A percentile compares a stretch with the other conserved stretches of the same genome.
phyloP scores from a whole-genome alignment of 1,140 invertebrate species.

The Ceratosolen solmsi region DNA sequence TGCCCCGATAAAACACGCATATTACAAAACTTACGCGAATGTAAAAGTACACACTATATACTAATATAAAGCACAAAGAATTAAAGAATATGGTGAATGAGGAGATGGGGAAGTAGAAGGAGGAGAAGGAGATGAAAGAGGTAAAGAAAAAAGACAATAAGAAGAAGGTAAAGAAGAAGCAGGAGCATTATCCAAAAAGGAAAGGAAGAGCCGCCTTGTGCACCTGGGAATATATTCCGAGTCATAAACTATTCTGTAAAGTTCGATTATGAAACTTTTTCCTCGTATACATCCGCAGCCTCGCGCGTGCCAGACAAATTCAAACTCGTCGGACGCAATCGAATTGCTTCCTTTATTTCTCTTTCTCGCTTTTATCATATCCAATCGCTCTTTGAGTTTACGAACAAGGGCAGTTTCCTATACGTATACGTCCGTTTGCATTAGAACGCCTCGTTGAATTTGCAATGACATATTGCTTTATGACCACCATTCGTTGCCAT shows the following conservation, averaged over 20 bases:
- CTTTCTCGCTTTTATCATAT: not conserved
- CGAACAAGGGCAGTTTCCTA: slow-evolving; percentile 33
- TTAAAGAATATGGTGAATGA: not conserved
- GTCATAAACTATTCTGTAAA: slow-evolving; percentile 71
- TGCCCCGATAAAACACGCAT: not conserved
- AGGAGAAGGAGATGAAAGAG: not conserved
- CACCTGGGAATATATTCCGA: slow-evolving; percentile 30
- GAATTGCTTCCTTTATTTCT: slow-evolving; percentile 39
- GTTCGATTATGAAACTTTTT: slow-evolving; percentile 72
- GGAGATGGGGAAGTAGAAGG: not conserved
- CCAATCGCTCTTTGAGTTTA: not conserved
- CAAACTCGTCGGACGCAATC: slow-evolving; percentile 7
- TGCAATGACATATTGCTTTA: slow-evolving; percentile 54
- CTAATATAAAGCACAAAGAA: too few relatives aligned
- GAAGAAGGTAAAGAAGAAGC: not conserved
- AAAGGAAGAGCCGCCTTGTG: not conserved
- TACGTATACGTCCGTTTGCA: slow-evolving; percentile 25
- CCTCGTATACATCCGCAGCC: slow-evolving; percentile 33
- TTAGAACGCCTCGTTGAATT: slow-evolving; percentile 28
- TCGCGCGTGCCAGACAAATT: slow-evolving; percentile 19
- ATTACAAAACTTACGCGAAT: not conserved
- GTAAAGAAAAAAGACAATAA: not conserved
- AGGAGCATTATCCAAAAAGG: slow-evolving; percentile 23
- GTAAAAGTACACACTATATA: slow-evolving; percentile 29
- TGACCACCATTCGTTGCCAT: slow-evolving; percentile 51